These are phyloP conservation scores for Gymnoscopelus braueri DNA, from an alignment of 2,797 vertebrate species.

Conservation along the genomic window DNA sequence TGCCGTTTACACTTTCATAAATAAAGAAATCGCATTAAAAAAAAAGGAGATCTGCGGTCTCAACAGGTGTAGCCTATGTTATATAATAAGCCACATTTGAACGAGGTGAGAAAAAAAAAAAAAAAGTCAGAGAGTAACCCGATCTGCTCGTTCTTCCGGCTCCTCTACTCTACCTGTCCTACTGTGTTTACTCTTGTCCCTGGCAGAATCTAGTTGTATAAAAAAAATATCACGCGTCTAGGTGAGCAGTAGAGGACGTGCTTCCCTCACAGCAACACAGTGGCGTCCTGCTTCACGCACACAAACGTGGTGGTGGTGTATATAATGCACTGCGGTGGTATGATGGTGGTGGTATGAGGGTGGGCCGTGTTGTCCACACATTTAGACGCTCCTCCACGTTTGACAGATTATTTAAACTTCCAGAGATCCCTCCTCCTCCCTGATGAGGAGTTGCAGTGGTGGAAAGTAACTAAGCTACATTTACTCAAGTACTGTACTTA, in stretches of 20 bases:
- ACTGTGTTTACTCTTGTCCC: slow-evolving; percentile 2
- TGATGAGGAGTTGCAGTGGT: background rate
- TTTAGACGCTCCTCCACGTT: background rate
- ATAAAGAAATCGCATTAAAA: slow-evolving; percentile 5
- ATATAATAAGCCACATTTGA: background rate
- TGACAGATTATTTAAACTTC: background rate
- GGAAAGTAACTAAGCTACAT: too few relatives aligned
- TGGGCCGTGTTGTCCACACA: too few relatives aligned
- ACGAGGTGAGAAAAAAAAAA: background rate
- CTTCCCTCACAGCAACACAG: background rate
- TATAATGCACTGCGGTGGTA: slow-evolving; percentile 1
- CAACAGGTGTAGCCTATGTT: background rate
- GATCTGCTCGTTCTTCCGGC: slow-evolving; percentile 77
- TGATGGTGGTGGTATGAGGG: too few relatives aligned
- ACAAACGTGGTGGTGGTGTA: background rate
- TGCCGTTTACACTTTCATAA: slow-evolving; percentile 35
- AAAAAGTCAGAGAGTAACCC: slow-evolving; percentile 21
- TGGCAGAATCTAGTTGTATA: background rate
- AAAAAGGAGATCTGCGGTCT: background rate
- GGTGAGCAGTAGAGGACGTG: slow-evolving; percentile 58
- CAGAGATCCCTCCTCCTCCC: background rate
- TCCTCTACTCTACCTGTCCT: slow-evolving; percentile 68
- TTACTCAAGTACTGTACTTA: too few relatives aligned
- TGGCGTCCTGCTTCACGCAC: slow-evolving; percentile 7
- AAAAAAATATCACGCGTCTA: slow-evolving; percentile 18